These are phyloP conservation scores for Festucalex cinctus DNA, from an alignment of 2,113 vertebrate species.

Conservation along the genomic window DNA sequence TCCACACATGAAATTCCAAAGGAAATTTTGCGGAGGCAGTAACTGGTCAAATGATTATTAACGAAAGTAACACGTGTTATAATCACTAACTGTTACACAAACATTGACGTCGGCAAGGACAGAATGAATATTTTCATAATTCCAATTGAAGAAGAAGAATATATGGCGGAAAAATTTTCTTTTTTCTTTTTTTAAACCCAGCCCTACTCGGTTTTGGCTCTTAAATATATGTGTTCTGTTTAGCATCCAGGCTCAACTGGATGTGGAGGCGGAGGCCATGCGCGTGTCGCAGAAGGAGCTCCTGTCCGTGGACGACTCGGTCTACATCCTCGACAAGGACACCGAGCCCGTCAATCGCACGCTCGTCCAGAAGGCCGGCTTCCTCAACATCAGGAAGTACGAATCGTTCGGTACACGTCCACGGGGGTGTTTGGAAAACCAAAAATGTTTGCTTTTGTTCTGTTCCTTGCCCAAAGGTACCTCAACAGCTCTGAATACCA, in stretches of 20 bases:
- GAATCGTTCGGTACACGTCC: conserved; percentile 22
- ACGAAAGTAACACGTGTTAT: no score
- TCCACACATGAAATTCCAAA: no score
- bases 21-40: no score
- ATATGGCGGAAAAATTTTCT: no score
- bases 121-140: no score
- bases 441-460: background rate
- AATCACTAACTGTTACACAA: no score
- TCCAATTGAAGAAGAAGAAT: no score
- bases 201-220: background rate
- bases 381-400: conserved; percentile 97
- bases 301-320: conserved; percentile 81
- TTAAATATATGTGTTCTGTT: conserved; percentile 3
- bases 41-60: no score
- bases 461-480: background rate
- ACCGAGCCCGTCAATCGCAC: conserved; percentile 82
- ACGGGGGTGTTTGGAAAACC: background rate
- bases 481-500: background rate
- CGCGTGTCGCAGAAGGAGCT: conserved; percentile 83
- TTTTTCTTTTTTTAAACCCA: no score
- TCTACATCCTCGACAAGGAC: conserved; percentile 89
- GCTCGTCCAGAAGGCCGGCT: conserved; percentile 94
- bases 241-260: conserved; percentile 89
- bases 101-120: no score
- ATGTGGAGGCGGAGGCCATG: conserved; percentile 87